Percentiles rank a stretch among this genome's conserved stretches.
Evolutionary conservation across 2,797 vertebrate genomes (phyloP).

Genomic region (Microchirus variegatus): DNA sequence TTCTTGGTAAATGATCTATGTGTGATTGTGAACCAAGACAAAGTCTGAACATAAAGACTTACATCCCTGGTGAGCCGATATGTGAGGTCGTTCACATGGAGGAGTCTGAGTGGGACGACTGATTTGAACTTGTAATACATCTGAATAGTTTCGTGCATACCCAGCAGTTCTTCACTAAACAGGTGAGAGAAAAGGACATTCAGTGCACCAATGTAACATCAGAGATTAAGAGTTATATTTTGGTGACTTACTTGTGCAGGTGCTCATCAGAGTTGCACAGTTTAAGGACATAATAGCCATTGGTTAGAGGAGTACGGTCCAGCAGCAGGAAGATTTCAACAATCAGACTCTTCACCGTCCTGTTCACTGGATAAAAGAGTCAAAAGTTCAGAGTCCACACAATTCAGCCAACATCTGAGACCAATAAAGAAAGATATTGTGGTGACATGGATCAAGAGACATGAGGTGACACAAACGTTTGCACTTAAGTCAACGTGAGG

Average conservation of each 20-base stretch:
- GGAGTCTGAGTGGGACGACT: slow-evolving; percentile 64
- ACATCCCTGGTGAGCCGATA: slow-evolving; percentile 65
- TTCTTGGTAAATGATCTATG: slow-evolving; percentile 42
- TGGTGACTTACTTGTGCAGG: slow-evolving; percentile 70
- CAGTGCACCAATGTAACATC: not conserved
- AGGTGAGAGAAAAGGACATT: not conserved
- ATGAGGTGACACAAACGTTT: too few relatives aligned
- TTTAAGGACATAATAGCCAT: slow-evolving; percentile 64
- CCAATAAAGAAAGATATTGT: not conserved
- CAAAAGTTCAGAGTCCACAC: slow-evolving; percentile 35
- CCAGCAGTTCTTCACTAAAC: slow-evolving; percentile 72
- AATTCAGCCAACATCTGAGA: slow-evolving; percentile 12
- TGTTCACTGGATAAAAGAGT: slow-evolving; percentile 64
- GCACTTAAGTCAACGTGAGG: too few relatives aligned
- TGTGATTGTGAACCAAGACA: not conserved
- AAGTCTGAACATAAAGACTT: slow-evolving; percentile 51
- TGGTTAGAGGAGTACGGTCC: slow-evolving; percentile 17
- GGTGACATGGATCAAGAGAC: too few relatives aligned
- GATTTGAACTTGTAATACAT: slow-evolving; percentile 59
- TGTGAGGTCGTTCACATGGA: slow-evolving; percentile 41
- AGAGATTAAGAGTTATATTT: too few relatives aligned
- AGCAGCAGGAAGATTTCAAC: slow-evolving; percentile 60
- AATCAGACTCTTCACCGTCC: slow-evolving; percentile 69
- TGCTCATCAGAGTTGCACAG: slow-evolving; percentile 77
- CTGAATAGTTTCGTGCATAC: slow-evolving; percentile 69